Conservation (phyloP, 2,797 vertebrate species). For the Tangara arthus region DNA sequence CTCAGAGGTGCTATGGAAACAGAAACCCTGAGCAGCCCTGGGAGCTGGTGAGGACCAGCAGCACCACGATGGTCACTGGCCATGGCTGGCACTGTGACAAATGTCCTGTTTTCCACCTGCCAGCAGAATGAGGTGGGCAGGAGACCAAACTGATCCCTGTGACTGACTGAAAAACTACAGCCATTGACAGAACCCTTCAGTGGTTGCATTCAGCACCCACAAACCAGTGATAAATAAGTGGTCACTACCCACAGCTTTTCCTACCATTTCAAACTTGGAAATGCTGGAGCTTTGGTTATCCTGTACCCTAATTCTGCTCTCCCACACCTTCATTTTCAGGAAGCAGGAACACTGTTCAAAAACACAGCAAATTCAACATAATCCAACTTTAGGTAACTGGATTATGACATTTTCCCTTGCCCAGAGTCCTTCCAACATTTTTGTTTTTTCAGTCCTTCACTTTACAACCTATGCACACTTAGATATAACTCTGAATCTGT, state of each 20-base stretch:
- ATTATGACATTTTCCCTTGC: neutral
- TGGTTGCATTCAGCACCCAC: neutral
- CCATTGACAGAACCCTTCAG: neutral
- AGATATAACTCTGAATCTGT: neutral
- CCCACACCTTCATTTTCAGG: neutral
- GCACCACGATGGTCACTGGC: rapidly evolving
- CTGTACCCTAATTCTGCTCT: neutral
- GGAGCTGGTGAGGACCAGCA: neutral
- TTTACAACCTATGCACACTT: neutral
- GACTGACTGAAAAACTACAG: neutral
- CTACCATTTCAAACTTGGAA: neutral
- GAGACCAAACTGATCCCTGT: neutral
- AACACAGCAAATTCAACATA: neutral
- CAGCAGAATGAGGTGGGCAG: neutral
- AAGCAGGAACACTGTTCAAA: neutral
- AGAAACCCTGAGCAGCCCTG: neutral
- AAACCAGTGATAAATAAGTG: neutral
- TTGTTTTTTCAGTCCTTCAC: neutral
- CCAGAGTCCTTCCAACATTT: neutral
- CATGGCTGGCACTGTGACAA: neutral
- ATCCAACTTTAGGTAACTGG: neutral
- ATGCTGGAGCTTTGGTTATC: neutral
- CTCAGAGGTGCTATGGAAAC: neutral
- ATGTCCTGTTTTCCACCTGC: neutral
- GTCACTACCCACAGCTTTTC: neutral